These are phyloP conservation scores for Clarias pachynema DNA, from an alignment of 2,797 vertebrate species.

Conservation along the genomic window DNA sequence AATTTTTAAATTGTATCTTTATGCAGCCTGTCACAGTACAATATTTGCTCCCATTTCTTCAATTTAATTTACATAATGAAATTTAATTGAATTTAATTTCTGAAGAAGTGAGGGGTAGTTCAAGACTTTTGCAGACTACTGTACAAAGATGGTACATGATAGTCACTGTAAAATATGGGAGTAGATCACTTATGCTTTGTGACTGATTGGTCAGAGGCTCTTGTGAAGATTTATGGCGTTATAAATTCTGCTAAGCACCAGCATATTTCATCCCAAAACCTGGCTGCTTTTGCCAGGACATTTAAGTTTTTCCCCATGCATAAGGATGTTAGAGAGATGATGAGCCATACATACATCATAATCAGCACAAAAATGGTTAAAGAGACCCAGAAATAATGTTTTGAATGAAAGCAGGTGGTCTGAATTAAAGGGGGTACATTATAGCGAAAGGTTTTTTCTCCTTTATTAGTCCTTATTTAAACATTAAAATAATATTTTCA, in stretches of 20 bases:
- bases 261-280: slow-evolving; percentile 7
- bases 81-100: too few species aligned
- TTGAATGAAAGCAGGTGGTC: too few species aligned
- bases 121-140: too few species aligned
- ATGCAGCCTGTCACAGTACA: too few species aligned
- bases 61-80: too few species aligned
- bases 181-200: not conserved
- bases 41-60: too few species aligned
- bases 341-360: not conserved
- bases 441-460: not conserved
- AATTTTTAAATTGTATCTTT: too few species aligned
- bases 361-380: not conserved
- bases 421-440: not conserved
- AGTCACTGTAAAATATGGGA: not conserved
- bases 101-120: too few species aligned
- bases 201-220: not conserved
- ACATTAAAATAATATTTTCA: not conserved
- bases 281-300: not conserved
- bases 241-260: not conserved
- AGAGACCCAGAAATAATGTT: not conserved
- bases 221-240: not conserved
- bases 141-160: not conserved
- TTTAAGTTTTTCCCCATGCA: not conserved
- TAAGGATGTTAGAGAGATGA: not conserved
- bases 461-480: not conserved